Evolutionary conservation across 2,797 vertebrate genomes (phyloP), one percentile per base, ranked within the genome.

Genomic region (Darevskia mixta): DNA sequence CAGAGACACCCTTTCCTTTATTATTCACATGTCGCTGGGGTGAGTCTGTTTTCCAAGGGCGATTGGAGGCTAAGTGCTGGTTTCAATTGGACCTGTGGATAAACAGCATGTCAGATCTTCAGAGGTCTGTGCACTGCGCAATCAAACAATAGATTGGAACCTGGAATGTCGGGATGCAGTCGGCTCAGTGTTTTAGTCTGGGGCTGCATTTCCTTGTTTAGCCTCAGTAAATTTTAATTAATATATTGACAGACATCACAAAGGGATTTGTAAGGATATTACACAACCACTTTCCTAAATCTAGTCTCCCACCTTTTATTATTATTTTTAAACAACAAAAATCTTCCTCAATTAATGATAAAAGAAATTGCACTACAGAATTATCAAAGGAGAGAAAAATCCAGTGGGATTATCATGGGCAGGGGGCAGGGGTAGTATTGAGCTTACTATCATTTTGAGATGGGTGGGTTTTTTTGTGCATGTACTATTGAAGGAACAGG

Each of bases 151-250:
- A 8, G 38, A 38, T 38, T 18, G 32, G 58, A 61, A 61, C 1
- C 58, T 61, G 58, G 20, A 75, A 75, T 43, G 41, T 23, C 10
- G 18, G 18, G 17, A 4, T 43, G 7, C 20, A 3, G 23, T 75
- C 8, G 1, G 3, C 20, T 41, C 20, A 32, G 0, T 75, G 1
- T 25, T 3, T 1, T 4, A 11, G 8, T 4, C 4, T 27, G 27
- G 27, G 23, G 25, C 20, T 20, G 5, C 23, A 45, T 5, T 76
- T 13, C 23, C 38, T 76, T 4, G 11, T 18, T 64, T 76, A 76
- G 38, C 73, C 73, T 25, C 38, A 9, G 35, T 41, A 76, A 4
- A 76, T 27, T 41, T 38, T 38, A 38, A 43, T 41, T 76, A 25
- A 41, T 43, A 43, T 76, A 75, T 75, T 76, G 38, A 43, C 38